Evolutionary conservation across 2,888 invertebrate species (phyloP).

Genomic region (Sclerodermus sp.): DNA sequence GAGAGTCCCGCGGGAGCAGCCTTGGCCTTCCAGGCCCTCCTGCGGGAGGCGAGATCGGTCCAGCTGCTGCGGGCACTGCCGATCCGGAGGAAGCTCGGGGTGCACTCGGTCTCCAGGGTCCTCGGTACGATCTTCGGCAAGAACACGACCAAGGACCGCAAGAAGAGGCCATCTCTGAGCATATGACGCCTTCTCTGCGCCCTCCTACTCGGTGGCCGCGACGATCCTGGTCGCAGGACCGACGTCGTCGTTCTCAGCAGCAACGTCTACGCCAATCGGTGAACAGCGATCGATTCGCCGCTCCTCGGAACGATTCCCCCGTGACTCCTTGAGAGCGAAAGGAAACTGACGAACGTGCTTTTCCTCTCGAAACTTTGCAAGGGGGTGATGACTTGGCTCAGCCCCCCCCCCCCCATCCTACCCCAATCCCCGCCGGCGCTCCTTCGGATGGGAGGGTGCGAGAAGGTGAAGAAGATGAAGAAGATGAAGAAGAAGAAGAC

Average conservation of each 20-base stretch:
- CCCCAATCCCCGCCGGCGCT: too few relatives aligned
- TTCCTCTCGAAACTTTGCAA: too few relatives aligned
- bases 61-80: constrained; percentile 70
- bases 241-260: constrained; percentile 51
- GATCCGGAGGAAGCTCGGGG: constrained; percentile 73
- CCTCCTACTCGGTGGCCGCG: constrained; percentile 52
- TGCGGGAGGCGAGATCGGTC: constrained; percentile 76
- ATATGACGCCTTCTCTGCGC: constrained; percentile 63
- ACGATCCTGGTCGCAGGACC: constrained; percentile 46
- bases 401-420: too few relatives aligned
- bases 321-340: too few relatives aligned
- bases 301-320: too few relatives aligned
- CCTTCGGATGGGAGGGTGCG: too few relatives aligned
- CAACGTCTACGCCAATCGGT: constrained; percentile 48
- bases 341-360: too few relatives aligned
- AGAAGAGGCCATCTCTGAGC: constrained; percentile 77
- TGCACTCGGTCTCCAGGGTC: constrained; percentile 77
- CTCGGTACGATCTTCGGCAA: constrained; percentile 80
- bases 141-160: constrained; percentile 74
- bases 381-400: too few relatives aligned
- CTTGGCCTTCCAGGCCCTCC: constrained; percentile 75
- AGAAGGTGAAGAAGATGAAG: too few relatives aligned
- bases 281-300: too few relatives aligned
- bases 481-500: too few relatives aligned
- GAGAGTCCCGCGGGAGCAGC: constrained; percentile 81